Base-by-base conservation (phyloP, 2,113 vertebrate species). In the Sceloporus tristichus region DNA sequence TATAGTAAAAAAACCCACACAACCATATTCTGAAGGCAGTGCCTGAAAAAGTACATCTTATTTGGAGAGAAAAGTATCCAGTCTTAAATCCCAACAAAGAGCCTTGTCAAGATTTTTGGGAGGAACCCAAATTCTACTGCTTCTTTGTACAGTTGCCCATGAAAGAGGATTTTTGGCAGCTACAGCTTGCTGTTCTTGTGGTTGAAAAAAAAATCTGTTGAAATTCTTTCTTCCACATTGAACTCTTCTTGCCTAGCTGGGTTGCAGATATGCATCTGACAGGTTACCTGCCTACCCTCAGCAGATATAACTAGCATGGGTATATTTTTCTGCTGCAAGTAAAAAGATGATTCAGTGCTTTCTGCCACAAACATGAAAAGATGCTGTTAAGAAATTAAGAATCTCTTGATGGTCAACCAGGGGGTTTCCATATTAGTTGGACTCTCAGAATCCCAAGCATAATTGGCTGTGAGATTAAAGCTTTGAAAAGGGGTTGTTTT, bases 121-220 rank as follows among this genome's bases (percentile, higher is more conserved):
- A 56, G 14, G 48, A 21, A 21, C 18, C 16, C 38, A 68, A 68
- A 68, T 10, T 65, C 27, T 59, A 54, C 4, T 53, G 66, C 66
- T 54, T n/a, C 62, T 79, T 40, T 66, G 19, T 48, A 16, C 42
- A 54, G 42, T 85, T 78, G 38, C 62, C 59, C 18, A 78, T 42
- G 38, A 78, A 25, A 66, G 48, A 85, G 54, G 16, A 29, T 38
- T 62, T 59, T 29, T 76, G 85, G 85, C 75, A 86, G 42, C 40
- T 79, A 23, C 65, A 34, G 25, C 18, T 62, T 6, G 10, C 76
- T 70, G 75, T 13, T 86, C n/a, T 4, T 13, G 48, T 68, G 42
- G 7, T 2, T 29, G 38, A 29, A 21, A 18, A 18, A 83, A 53
- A 27, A n/a, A 40, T 27, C 14, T 79, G 65, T 54, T 70, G 62